These are phyloP conservation scores for Ageneiosus marmoratus DNA, from an alignment of 2,113 vertebrate genomes.

Conservation along the genomic window DNA sequence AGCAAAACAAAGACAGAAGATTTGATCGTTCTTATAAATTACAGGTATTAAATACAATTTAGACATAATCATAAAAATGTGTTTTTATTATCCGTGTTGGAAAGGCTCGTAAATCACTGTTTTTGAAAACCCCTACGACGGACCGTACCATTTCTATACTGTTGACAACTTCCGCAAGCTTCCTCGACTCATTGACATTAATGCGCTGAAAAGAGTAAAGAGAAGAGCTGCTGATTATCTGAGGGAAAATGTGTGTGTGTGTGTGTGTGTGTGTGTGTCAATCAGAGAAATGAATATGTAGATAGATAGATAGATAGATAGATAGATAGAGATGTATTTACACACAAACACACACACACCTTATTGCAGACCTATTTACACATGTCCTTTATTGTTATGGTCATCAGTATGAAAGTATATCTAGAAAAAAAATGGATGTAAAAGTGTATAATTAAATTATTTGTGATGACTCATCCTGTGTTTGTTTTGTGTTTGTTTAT, in stretches of 20 bases:
- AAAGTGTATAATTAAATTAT: background rate
- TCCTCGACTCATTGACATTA: background rate
- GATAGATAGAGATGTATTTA: no score
- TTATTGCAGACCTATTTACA: background rate
- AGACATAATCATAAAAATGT: no score
- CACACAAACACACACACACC: background rate
- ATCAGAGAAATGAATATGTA: background rate
- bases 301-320: no score
- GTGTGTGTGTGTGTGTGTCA: background rate
- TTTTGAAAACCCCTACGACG: background rate
- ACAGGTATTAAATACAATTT: accelerated
- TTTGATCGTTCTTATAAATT: background rate
- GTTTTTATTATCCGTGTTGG: background rate
- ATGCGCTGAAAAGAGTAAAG: background rate
- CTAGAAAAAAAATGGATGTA: no score
- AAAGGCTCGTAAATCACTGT: background rate
- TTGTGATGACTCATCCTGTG: background rate
- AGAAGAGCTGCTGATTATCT: background rate
- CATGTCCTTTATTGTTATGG: background rate
- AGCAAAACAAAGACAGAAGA: background rate
- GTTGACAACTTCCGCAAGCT: constrained; percentile 20
- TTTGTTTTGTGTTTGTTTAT: background rate
- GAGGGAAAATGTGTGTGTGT: background rate
- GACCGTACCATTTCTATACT: background rate
- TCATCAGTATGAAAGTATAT: background rate